Evolutionary conservation across 2,888 invertebrate species (phyloP), one percentile per base, ranked within the genome.

Genomic region (Troglohyphantes excavatus): DNA sequence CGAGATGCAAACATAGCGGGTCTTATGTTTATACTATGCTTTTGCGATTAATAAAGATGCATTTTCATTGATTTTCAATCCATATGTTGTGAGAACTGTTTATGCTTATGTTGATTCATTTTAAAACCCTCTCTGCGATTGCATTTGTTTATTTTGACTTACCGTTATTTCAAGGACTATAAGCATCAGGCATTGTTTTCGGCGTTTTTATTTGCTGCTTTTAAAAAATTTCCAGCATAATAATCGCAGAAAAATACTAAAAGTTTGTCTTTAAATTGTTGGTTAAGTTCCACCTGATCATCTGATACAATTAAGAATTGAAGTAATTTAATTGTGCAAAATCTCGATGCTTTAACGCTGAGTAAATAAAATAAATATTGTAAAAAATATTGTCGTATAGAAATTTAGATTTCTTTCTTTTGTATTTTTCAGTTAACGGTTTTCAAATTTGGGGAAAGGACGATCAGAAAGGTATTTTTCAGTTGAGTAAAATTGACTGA

Each of bases 381-480:
- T 53, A 53, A 53, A 11, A 7, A 53, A 13, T n/a, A n/a, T 5
- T 53, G 5, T 53, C 13, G n/a, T 13, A 26, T 6, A 21, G 19
- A 43, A 21, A 26, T 72, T 23, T 17, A 53, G 53, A 17, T n/a
- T 53, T 23, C 17, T 70, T 72, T 33, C 59, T 75, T 53, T 67
- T 63, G 33, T 82, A 21, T 43, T 63, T 78, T 90, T 46, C 84
- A 90, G 90, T 89, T 89, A 90, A 90, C 72, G 78, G 78, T 78
- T 90, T 90, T 61, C 84, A 83, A 46, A 43, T 90, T 3, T 90
- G 90, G 90, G 53, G 53, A 53, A 90, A 90, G 43, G 90, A 90
- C 6, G 90, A 90, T 17, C 83, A 67, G 43, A 90, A 90, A 90
- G 90, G 90, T 90, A 78, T 46, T 53, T 53, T 53, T 53, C 53